Percentiles rank a stretch among this genome's conserved stretches.
Conservation (phyloP, 2,113 vertebrate species). For the Ceuthmochares aereus region DNA sequence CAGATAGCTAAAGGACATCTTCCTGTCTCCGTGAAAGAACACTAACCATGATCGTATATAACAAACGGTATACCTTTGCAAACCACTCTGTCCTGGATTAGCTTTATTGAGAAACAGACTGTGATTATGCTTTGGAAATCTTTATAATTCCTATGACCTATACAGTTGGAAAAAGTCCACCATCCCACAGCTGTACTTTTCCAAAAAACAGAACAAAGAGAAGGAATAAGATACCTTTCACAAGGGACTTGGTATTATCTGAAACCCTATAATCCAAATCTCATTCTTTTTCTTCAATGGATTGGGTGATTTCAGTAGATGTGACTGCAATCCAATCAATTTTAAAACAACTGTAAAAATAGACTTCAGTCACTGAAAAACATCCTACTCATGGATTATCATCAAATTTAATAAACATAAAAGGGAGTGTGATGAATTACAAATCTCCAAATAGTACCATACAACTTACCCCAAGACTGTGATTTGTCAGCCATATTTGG, state of each 20-base stretch:
- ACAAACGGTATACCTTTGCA: slow-evolving; percentile 44
- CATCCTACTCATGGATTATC: slow-evolving; percentile 44
- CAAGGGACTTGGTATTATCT: slow-evolving; percentile 64
- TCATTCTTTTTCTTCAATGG: slow-evolving; percentile 72
- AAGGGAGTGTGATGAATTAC: background rate
- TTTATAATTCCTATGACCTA: slow-evolving; percentile 69
- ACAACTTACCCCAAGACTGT: background rate
- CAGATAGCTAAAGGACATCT: background rate
- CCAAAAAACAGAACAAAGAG: slow-evolving; percentile 74
- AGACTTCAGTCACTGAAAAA: slow-evolving; percentile 63
- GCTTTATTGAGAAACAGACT: slow-evolving; percentile 54
- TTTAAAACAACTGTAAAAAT: slow-evolving; percentile 73
- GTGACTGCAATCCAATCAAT: slow-evolving; percentile 60
- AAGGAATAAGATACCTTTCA: slow-evolving; percentile 77
- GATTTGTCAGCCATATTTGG: background rate
- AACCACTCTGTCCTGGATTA: slow-evolving; percentile 45
- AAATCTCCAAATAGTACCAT: background rate
- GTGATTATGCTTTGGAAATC: slow-evolving; percentile 67
- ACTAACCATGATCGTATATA: slow-evolving; percentile 47
- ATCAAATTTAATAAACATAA: slow-evolving; percentile 51
- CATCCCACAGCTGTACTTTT: slow-evolving; percentile 69
- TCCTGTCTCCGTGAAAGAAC: slow-evolving; percentile 5
- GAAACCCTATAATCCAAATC: slow-evolving; percentile 77
- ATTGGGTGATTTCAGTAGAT: slow-evolving; percentile 62
- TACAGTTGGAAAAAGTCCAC: slow-evolving; percentile 48